Percentiles rank a stretch among this genome's conserved stretches.
Conservation (phyloP, 2,888 invertebrate genomes). For the Harpalus rubripes region DNA sequence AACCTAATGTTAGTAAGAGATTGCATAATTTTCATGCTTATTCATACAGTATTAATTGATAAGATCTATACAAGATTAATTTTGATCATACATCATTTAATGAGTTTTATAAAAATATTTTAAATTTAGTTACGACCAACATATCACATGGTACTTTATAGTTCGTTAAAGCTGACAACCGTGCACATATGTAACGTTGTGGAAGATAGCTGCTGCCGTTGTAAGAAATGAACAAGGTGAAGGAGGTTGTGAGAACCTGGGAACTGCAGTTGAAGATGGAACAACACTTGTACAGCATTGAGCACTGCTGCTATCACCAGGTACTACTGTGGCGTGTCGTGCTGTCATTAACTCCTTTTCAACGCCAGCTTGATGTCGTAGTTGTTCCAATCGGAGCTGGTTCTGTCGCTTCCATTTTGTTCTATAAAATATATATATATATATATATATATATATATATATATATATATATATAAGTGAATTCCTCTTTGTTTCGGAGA, state of each 20-base stretch:
- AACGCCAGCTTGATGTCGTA: conserved; percentile 90
- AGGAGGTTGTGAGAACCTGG: conserved; percentile 73
- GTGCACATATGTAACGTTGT: conserved; percentile 87
- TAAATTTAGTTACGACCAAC: background rate
- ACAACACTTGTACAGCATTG: conserved; percentile 75
- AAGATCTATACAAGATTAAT: too few species aligned
- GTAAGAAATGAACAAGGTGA: conserved; percentile 83
- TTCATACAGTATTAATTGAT: too few species aligned
- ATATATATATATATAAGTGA: too few species aligned
- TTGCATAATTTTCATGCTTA: too few species aligned
- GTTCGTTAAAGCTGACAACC: conserved; percentile 82
- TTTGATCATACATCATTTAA: too few species aligned
- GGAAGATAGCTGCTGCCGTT: conserved; percentile 86
- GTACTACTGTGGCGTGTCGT: conserved; percentile 71
- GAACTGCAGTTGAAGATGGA: conserved; percentile 65
- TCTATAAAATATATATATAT: conserved; percentile 79
- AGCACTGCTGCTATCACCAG: conserved; percentile 50
- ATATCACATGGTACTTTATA: background rate
- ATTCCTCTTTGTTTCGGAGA: too few species aligned
- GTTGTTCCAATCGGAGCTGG: conserved; percentile 90
- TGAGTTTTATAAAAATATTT: background rate
- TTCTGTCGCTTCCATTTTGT: conserved; percentile 95
- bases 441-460: too few species aligned
- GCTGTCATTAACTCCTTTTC: conserved; percentile 83
- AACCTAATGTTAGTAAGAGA: too few species aligned